Base-by-base conservation (phyloP, 2,113 vertebrate genomes). In the Numenius arquata region DNA sequence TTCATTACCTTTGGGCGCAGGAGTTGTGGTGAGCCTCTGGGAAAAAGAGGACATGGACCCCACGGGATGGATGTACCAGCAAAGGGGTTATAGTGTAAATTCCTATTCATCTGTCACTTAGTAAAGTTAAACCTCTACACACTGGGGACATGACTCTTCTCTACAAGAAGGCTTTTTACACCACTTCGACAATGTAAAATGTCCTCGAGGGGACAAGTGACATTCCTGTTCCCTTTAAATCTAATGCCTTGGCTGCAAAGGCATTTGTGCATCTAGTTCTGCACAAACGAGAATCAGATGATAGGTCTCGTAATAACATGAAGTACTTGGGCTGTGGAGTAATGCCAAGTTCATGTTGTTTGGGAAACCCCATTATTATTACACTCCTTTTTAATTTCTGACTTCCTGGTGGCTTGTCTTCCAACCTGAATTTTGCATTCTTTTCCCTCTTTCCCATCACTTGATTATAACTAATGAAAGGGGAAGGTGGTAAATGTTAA, bases 361-460 rank as follows among this genome's bases (percentile, higher is more conserved):
- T 85, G 87, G 87, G 91, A 95, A 96, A 95, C n/a, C 74, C 74
- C 87, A 55, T 81, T 86, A 86, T 87, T 71, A 80, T 91, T 80
- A 58, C 52, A 65, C 14, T 77, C 55, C 27, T 72, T 82, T 95
- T 66, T 47, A 73, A 87, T 89, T 92, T 91, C 89, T 89, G 45
- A 58, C 80, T 96, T 92, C 67, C 89, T 73, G 66, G 34, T 73
- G 58, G 32, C 17, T 88, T 3, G 2, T 59, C 47, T 94, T 91
- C 71, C 84, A 94, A 43, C 11, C 70, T 66, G 74, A 92, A 79
- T 38, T 93, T 89, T 66, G 26, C 86, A 79, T 74, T 55, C 27
- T 72, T 92, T 90, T 89, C 32, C 81, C 13, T 78, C 45, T 86
- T 87, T 91, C 81, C 38, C 84, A 87, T 87, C 53, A 36, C 50